phyloP scores from a whole-genome alignment of 2,113 vertebrate genomes.

The Collichthys lucidus region DNA sequence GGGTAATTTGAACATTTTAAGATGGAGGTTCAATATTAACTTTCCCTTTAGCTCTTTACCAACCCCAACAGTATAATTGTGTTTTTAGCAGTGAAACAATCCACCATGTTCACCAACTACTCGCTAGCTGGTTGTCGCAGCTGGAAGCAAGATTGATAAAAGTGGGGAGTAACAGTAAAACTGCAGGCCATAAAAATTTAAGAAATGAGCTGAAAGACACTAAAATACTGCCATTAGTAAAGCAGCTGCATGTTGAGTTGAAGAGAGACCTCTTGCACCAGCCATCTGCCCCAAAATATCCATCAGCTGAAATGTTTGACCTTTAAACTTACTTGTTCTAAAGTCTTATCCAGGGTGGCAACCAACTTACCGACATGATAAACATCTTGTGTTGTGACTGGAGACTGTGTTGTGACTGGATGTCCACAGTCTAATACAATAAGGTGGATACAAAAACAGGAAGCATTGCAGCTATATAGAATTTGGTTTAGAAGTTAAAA shows the following conservation, averaged over 20 bases:
- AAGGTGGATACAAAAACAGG: not conserved
- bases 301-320: not conserved
- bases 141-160: not conserved
- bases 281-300: not conserved
- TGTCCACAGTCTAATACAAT: slow-evolving; percentile 71
- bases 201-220: not conserved
- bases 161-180: not conserved
- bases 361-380: slow-evolving; percentile 84
- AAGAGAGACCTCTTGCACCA: not conserved
- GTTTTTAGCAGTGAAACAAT: not conserved
- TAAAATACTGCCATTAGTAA: not conserved
- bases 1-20: too few species aligned
- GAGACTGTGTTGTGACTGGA: slow-evolving; percentile 56
- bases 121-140: not conserved
- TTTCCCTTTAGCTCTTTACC: not conserved
- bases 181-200: not conserved
- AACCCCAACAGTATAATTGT: not conserved
- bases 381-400: slow-evolving; percentile 69
- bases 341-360: slow-evolving; percentile 83
- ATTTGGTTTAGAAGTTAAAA: not conserved
- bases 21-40: not conserved
- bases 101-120: not conserved
- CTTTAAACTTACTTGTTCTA: slow-evolving; percentile 83
- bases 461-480: not conserved
- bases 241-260: not conserved